Evolutionary conservation across 2,888 invertebrate genomes (phyloP).

Genomic region (Heliconius charithonia): DNA sequence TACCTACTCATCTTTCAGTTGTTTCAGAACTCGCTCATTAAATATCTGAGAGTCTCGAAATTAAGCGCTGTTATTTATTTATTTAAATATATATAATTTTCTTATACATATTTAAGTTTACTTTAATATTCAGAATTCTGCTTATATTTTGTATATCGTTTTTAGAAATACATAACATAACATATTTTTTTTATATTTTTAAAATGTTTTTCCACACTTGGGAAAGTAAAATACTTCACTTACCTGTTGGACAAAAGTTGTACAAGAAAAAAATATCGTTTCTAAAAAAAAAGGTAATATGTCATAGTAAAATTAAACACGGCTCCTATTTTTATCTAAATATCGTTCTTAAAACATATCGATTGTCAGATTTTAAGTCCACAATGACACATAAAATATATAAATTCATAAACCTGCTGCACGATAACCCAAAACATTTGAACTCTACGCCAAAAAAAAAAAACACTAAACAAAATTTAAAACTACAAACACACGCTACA

Average conservation of each 20-base stretch:
- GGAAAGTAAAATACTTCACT: too few relatives aligned
- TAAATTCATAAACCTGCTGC: too few relatives aligned
- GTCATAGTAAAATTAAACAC: background rate
- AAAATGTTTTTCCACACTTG: too few relatives aligned
- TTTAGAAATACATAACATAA: too few relatives aligned
- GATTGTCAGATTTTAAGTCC: background rate
- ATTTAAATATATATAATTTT: background rate
- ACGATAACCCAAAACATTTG: too few relatives aligned
- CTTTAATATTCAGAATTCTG: too few relatives aligned
- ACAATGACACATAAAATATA: too few relatives aligned
- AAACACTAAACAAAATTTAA: background rate
- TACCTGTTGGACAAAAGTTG: too few relatives aligned
- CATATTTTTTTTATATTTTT: background rate
- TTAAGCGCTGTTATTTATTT: background rate
- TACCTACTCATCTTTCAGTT: background rate
- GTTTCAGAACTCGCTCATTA: background rate
- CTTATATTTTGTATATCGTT: background rate
- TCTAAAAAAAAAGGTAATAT: too few relatives aligned
- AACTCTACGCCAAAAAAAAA: background rate
- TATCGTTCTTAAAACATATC: background rate
- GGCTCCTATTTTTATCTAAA: background rate
- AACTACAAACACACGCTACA: background rate
- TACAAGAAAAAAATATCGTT: too few relatives aligned
- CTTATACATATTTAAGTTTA: too few relatives aligned
- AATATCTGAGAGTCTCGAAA: background rate